Conservation (phyloP, 2,888 invertebrate genomes). For the Ashinkailepas kermadecensis region DNA sequence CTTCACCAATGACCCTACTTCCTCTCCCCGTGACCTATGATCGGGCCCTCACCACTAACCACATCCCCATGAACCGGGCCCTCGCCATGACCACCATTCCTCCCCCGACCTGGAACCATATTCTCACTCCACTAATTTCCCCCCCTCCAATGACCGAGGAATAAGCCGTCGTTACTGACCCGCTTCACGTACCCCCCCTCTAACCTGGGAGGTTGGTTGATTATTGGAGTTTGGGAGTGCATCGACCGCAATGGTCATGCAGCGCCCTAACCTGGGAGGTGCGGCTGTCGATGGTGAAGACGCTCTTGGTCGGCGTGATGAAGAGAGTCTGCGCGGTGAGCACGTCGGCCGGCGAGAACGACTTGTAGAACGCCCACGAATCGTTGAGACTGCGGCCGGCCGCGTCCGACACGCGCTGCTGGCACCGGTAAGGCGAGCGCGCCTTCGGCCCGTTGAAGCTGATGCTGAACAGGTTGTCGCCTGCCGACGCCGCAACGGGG, state of each 20-base stretch:
- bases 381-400: slow-evolving; percentile 6
- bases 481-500: neutral
- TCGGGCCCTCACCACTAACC: too few relatives aligned
- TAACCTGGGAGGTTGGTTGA: slow-evolving; percentile 47
- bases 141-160: too few relatives aligned
- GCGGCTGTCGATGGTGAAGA: slow-evolving; percentile 58
- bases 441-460: slow-evolving; percentile 10
- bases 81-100: too few relatives aligned
- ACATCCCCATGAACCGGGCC: too few relatives aligned
- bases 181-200: too few relatives aligned
- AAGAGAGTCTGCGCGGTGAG: neutral
- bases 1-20: too few relatives aligned
- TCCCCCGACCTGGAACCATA: too few relatives aligned
- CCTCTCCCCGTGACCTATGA: too few relatives aligned
- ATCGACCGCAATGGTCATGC: too few relatives aligned
- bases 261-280: slow-evolving; percentile 53
- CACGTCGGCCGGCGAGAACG: slow-evolving; percentile 9
- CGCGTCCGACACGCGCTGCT: neutral
- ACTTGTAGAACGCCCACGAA: slow-evolving; percentile 21
- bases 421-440: slow-evolving; percentile 7
- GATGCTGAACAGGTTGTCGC: slow-evolving; percentile 19
- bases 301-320: slow-evolving; percentile 58
- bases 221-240: too few relatives aligned
- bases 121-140: too few relatives aligned
- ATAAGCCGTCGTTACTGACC: too few relatives aligned